phyloP scores from a whole-genome alignment of 2,113 vertebrate species.

The Phyllopteryx taeniolatus region DNA sequence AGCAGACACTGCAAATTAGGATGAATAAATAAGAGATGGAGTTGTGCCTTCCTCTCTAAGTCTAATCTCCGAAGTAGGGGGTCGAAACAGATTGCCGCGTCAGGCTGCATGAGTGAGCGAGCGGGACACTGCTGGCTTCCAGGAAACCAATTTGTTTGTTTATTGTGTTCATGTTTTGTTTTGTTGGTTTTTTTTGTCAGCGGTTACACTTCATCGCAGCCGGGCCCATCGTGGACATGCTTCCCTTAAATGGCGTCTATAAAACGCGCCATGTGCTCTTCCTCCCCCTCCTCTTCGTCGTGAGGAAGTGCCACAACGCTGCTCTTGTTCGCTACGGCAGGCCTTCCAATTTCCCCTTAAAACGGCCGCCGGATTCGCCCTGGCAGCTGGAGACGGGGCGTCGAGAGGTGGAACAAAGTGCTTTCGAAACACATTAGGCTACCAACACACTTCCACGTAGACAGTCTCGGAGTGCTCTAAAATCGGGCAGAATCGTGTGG shows the following conservation, averaged over 20 bases:
- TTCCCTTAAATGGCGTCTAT: conserved; percentile 75
- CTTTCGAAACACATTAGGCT: conserved; percentile 58
- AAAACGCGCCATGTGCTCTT: conserved; percentile 61
- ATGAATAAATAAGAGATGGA: conserved; percentile 63
- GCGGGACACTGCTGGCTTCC: conserved; percentile 63
- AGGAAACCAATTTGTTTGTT: conserved; percentile 76
- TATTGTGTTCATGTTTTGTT: conserved; percentile 72
- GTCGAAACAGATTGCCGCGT: conserved; percentile 38
- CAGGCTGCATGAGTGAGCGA: conserved; percentile 53
- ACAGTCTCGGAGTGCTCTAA: conserved; percentile 36
- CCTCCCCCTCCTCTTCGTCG: conserved; percentile 12
- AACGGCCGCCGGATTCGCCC: conserved; percentile 42
- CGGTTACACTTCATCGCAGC: conserved; percentile 73
- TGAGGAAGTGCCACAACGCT: conserved; percentile 41
- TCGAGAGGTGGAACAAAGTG: conserved; percentile 59
- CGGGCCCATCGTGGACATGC: conserved; percentile 60
- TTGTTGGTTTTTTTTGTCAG: conserved; percentile 45
- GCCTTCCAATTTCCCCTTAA: conserved; percentile 51
- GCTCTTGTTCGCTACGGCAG: conserved; percentile 34
- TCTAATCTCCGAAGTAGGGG: conserved; percentile 53
- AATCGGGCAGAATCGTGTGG: conserved; percentile 56
- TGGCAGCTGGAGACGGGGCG: conserved; percentile 45
- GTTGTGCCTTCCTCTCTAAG: conserved; percentile 50
- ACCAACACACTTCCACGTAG: conserved; percentile 39
- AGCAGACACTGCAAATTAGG: conserved; percentile 54